phyloP scores from a whole-genome alignment of 2,888 invertebrate genomes.

The Drosophila mettleri region DNA sequence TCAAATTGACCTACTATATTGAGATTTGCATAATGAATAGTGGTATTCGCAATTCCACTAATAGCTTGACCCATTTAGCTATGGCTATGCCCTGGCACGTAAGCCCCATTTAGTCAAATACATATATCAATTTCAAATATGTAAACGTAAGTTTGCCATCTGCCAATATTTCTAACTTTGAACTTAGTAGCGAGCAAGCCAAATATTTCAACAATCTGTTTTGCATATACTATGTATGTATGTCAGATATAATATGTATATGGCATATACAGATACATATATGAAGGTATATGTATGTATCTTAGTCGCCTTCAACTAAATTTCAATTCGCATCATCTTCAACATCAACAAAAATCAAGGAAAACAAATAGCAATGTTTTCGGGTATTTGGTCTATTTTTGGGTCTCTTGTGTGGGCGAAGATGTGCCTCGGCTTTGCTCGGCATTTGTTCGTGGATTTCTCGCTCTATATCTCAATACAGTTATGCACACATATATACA shows the following conservation, averaged over 20 bases:
- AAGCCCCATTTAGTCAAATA: slow-evolving; percentile 8
- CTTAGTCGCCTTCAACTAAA: slow-evolving; percentile 64
- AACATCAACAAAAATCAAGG: slow-evolving; percentile 67
- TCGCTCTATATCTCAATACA: slow-evolving; percentile 5
- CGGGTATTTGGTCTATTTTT: slow-evolving; percentile 67
- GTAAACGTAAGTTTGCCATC: slow-evolving; percentile 37
- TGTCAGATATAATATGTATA: slow-evolving; percentile 34
- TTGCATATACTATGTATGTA: slow-evolving; percentile 38
- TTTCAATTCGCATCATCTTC: slow-evolving; percentile 76
- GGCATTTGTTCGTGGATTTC: slow-evolving; percentile 43
- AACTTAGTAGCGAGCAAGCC: slow-evolving; percentile 45
- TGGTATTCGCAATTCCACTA: too few relatives aligned
- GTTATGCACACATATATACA: slow-evolving; percentile 22
- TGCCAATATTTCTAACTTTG: slow-evolving; percentile 53
- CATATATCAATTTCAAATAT: slow-evolving; percentile 42
- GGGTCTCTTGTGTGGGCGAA: slow-evolving; percentile 68
- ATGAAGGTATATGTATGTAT: slow-evolving; percentile 13
- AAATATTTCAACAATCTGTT: slow-evolving; percentile 56
- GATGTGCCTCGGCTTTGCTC: slow-evolving; percentile 54
- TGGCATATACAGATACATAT: slow-evolving; percentile 4
- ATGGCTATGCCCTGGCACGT: not conserved
- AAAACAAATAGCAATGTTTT: slow-evolving; percentile 78
- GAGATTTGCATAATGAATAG: slow-evolving; percentile 13
- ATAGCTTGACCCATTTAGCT: slow-evolving; percentile 1
- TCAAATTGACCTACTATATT: not conserved